Conservation (phyloP, 2,113 vertebrate genomes). For the Brienomyrus longianalis region DNA sequence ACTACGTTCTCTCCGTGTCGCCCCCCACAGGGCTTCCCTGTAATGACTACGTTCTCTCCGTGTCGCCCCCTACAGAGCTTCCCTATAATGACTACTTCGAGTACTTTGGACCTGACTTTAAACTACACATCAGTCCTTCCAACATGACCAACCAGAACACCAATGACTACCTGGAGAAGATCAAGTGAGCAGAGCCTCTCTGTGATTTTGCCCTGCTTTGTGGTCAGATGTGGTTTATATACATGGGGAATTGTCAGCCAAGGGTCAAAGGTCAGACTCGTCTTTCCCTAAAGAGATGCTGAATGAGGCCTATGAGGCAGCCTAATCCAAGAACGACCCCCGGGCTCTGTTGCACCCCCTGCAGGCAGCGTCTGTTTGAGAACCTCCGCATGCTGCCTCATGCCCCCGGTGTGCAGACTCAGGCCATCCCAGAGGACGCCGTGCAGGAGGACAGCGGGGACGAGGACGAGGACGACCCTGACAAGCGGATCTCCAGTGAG, state of each 20-base stretch:
- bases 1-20: too few relatives aligned
- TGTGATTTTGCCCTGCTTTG: not conserved
- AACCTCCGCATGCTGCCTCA: slow-evolving; percentile 95
- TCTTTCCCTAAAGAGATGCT: not conserved
- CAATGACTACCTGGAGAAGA: slow-evolving; percentile 96
- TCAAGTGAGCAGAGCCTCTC: slow-evolving; percentile 73
- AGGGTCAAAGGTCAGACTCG: not conserved
- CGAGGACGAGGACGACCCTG: slow-evolving; percentile 89
- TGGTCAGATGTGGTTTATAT: not conserved
- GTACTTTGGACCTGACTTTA: slow-evolving; percentile 97
- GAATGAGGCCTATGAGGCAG: not conserved
- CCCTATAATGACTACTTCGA: slow-evolving; percentile 98
- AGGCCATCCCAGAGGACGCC: slow-evolving; percentile 86
- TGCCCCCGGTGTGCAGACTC: slow-evolving; percentile 91
- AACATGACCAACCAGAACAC: slow-evolving; percentile 99
- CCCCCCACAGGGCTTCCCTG: slow-evolving; percentile 76
- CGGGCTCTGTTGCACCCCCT: slow-evolving; percentile 21
- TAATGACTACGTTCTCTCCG: slow-evolving; percentile 79
- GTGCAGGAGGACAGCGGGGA: slow-evolving; percentile 89
- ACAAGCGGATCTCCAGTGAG: slow-evolving; percentile 89
- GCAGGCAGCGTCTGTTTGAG: slow-evolving; percentile 87
- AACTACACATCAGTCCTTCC: slow-evolving; percentile 97
- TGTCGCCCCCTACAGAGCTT: slow-evolving; percentile 42
- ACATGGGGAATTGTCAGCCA: not conserved
- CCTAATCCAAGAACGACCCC: not conserved